Conservation (phyloP, 2,888 invertebrate genomes). For the Gymnoscelis rufifasciata region DNA sequence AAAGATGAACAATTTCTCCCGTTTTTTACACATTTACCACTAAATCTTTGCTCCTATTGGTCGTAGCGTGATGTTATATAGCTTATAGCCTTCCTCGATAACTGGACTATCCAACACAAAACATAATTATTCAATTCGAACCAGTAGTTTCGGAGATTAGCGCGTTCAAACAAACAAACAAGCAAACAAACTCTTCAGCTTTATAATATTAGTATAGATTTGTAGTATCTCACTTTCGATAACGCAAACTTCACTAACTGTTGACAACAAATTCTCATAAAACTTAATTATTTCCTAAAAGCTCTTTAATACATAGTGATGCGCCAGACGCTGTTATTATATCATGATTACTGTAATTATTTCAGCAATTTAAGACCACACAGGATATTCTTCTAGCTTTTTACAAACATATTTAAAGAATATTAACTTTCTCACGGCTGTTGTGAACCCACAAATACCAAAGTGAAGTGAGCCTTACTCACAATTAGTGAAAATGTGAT, state of each 20-base stretch:
- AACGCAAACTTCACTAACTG: constrained; percentile 4
- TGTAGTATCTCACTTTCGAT: not conserved
- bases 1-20: too few species aligned
- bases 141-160: too few species aligned
- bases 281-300: constrained; percentile 13
- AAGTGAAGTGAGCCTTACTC: constrained; percentile 21
- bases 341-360: constrained; percentile 27
- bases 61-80: too few species aligned
- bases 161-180: too few species aligned
- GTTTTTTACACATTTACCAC: too few species aligned
- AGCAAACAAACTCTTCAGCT: too few species aligned
- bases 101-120: too few species aligned
- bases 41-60: too few species aligned
- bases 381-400: constrained; percentile 29
- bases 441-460: constrained; percentile 16
- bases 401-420: constrained; percentile 23
- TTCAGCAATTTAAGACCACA: constrained; percentile 29
- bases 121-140: too few species aligned
- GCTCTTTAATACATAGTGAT: constrained; percentile 12
- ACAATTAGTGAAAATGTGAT: constrained; percentile 27
- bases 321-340: constrained; percentile 22
- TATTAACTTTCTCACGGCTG: constrained; percentile 25
- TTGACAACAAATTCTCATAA: constrained; percentile 4
- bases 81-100: too few species aligned
- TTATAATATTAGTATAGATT: too few species aligned